Evolutionary conservation across 2,888 invertebrate species (phyloP), one percentile per base, ranked within the genome.

Genomic region (Dryobota labecula): DNA sequence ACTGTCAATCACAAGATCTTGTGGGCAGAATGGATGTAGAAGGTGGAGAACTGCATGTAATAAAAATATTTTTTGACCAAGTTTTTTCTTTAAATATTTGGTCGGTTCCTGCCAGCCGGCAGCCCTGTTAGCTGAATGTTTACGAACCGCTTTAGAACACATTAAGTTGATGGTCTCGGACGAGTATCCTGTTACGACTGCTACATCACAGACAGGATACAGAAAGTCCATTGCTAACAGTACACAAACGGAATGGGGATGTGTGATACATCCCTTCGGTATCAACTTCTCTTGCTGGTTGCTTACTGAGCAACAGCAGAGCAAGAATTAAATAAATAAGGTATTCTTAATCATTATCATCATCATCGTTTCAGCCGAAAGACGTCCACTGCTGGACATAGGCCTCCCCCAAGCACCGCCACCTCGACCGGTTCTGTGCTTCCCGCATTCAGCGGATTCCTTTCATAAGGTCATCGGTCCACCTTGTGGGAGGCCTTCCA

Each of bases 91-190:
- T 43, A 54, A 33, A 38, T 33, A 57, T 43, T 51, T 18, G 13
- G 18, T 54, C 6, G 1, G 9, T 6, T 33, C 1, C 20, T n/a
- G 45, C 0, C 63, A 64, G 24, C 70, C 58, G 51, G 27, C 51
- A 51, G 18, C 53, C 53, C 72, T 77, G 27, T 13, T n/a, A 33
- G n/a, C 27, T 18, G 36, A 33, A 51, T 69, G 73, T 78, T 81
- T 38, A 70, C 73, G n/a, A 18, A 70, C 33, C 62, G 70, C 70
- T 83, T 78, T 71, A 61, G 45, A 82, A 76, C 72, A 57, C 85
- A 82, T 84, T 74, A 80, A 74, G 70, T 78, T 84, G 73, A 84
- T 84, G 57, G 67, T 53, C 27, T 54, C 70, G 36, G 67, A 64
- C 58, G 69, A 66, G 62, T 57, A 69, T 76, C n/a, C 24, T 60